Conservation (phyloP, 2,797 vertebrate species). For the Esox lucius region DNA sequence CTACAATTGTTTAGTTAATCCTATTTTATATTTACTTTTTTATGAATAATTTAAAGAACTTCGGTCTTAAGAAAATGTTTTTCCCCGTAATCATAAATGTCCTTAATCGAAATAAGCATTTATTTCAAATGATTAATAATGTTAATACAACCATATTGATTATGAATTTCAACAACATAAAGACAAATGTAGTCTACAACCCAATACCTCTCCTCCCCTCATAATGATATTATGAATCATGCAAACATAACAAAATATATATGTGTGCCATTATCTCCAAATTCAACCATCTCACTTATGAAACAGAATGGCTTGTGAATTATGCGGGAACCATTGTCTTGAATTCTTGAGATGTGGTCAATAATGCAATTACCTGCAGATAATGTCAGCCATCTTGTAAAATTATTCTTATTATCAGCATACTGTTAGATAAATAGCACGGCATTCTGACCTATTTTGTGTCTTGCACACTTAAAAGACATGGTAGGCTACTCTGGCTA, state of each 20-base stretch:
- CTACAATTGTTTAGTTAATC: too few relatives aligned
- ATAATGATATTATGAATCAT: not conserved
- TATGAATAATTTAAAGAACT: too few relatives aligned
- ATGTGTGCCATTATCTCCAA: not conserved
- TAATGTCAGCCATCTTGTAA: not conserved
- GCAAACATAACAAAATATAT: not conserved
- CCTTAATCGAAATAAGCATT: too few relatives aligned
- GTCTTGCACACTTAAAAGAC: not conserved
- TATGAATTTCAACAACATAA: not conserved
- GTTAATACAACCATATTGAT: not conserved
- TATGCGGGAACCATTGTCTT: not conserved
- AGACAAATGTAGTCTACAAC: not conserved
- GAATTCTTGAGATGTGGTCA: not conserved
- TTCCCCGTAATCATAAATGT: too few relatives aligned
- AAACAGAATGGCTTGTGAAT: not conserved
- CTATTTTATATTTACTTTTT: too few relatives aligned
- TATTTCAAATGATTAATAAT: not conserved
- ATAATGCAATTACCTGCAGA: constrained; percentile 6
- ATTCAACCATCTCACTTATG: not conserved
- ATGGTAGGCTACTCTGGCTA: not conserved
- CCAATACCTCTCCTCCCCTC: constrained; percentile 1
- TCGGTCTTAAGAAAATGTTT: too few relatives aligned
- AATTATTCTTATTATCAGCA: not conserved
- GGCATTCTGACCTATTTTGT: not conserved
- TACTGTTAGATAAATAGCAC: not conserved